These are phyloP conservation scores for Regulus satrapa DNA, from an alignment of 2,113 vertebrate species.

Conservation along the genomic window DNA sequence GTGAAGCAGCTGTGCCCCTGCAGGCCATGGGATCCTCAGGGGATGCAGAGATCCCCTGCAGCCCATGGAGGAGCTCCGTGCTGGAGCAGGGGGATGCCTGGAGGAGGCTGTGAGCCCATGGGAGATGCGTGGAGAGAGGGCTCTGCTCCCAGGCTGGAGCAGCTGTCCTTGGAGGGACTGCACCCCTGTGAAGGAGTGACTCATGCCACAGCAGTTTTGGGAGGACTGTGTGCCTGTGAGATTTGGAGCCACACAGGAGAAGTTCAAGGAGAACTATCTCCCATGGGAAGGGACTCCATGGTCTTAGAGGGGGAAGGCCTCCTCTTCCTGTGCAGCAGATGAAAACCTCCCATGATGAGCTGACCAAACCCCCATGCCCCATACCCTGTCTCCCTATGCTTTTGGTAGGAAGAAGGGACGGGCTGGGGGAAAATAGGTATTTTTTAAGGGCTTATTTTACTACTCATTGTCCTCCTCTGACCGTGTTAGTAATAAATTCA, in stretches of 20 bases:
- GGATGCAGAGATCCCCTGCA: neutral
- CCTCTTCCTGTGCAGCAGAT: neutral
- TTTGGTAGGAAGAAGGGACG: neutral
- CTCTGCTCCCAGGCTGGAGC: fast-evolving
- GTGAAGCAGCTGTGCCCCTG: neutral
- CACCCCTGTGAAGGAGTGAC: no score
- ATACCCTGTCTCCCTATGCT: no score
- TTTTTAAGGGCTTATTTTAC: neutral
- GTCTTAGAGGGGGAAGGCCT: neutral
- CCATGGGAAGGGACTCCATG: fast-evolving
- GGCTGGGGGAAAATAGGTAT: neutral
- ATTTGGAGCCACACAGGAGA: neutral
- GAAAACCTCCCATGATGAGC: neutral
- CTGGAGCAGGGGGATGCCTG: neutral
- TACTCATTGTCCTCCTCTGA: neutral
- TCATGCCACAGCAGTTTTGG: neutral
- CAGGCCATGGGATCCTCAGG: neutral
- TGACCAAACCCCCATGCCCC: no score
- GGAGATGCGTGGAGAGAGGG: no score
- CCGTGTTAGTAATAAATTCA: neutral
- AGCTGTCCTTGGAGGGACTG: neutral
- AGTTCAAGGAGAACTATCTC: neutral
- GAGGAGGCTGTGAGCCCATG: no score
- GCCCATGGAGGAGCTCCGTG: no score
- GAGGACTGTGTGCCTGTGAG: neutral